Conservation (phyloP, 2,797 vertebrate genomes). For the Gambusia yucatana region DNA sequence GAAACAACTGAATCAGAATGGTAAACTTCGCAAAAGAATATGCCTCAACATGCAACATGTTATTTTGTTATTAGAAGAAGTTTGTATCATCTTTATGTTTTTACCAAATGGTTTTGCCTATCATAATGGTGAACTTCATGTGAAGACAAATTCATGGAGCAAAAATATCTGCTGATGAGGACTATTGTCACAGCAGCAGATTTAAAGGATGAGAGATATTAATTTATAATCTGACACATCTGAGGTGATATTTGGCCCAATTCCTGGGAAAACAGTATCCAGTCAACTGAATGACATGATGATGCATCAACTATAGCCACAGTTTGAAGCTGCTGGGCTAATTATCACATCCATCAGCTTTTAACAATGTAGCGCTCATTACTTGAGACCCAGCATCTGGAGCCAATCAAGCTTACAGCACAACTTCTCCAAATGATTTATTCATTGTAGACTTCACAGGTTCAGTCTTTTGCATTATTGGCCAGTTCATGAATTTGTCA, state of each 20-base stretch:
- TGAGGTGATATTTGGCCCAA: constrained; percentile 44
- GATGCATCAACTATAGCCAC: constrained; percentile 33
- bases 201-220: constrained; percentile 16
- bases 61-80: neutral
- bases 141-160: constrained; percentile 14
- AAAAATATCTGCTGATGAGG: constrained; percentile 31
- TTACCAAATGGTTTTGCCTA: neutral
- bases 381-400: constrained; percentile 51
- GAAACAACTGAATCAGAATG: neutral
- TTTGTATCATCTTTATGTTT: neutral
- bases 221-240: constrained; percentile 62
- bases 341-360: constrained; percentile 70
- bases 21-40: neutral
- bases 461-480: constrained; percentile 42
- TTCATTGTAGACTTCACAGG: constrained; percentile 41
- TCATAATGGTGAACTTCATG: neutral
- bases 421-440: constrained; percentile 40
- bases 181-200: constrained; percentile 44
- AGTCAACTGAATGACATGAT: constrained; percentile 39
- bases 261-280: constrained; percentile 48
- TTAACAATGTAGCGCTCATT: constrained; percentile 40
- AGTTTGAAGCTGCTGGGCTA: constrained; percentile 48
- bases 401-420: constrained; percentile 51
- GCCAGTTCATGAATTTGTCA: constrained; percentile 38
- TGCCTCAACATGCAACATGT: neutral